Percentiles rank a stretch among this genome's conserved stretches.
Evolutionary conservation across 2,113 vertebrate species (phyloP).

Genomic region (Seriola quinqueradiata): DNA sequence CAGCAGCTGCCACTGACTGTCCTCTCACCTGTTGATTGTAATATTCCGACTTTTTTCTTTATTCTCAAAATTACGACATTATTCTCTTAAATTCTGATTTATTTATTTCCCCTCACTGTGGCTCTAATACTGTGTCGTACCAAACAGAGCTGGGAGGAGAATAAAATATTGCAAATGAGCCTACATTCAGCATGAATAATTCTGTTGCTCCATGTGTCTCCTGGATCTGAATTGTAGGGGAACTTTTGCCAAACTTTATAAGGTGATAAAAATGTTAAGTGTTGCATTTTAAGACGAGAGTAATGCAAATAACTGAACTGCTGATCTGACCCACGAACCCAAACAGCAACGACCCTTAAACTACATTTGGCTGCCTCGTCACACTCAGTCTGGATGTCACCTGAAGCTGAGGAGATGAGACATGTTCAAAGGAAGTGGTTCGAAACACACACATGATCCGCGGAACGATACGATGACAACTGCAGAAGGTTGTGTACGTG

Average conservation of each 20-base stretch:
- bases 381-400: background rate
- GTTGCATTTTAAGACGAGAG: background rate
- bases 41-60: too few species aligned
- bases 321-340: background rate
- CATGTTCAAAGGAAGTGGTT: background rate
- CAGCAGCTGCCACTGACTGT: too few species aligned
- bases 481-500: background rate
- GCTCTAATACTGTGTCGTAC: too few species aligned
- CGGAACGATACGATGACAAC: too few species aligned
- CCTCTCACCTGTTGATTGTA: too few species aligned
- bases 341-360: background rate
- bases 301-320: background rate
- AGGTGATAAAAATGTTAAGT: background rate
- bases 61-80: too few species aligned
- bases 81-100: too few species aligned
- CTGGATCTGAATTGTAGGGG: background rate
- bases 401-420: background rate
- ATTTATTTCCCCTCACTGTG: too few species aligned
- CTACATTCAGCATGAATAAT: too few species aligned
- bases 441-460: background rate
- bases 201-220: background rate
- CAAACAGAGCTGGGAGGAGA: too few species aligned
- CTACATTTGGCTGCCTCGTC: background rate
- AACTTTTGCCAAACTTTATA: background rate
- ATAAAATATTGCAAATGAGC: too few species aligned